Evolutionary conservation across 2,797 vertebrate genomes (phyloP).

Genomic region (Knipowitschia caucasica): DNA sequence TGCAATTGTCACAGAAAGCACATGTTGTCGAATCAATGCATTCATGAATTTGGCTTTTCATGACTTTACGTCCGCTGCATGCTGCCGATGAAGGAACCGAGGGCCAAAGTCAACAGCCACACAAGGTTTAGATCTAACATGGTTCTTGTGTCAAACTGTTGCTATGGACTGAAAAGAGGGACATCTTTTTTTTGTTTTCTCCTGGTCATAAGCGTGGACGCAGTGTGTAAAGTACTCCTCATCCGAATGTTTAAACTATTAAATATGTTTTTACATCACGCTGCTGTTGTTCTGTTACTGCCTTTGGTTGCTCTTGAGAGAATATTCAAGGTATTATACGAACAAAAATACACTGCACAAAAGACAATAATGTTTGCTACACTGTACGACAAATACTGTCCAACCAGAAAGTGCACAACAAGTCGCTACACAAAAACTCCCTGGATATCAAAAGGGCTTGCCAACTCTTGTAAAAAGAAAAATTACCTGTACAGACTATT

Average conservation of each 20-base stretch:
- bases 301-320: not conserved
- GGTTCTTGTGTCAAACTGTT: slow-evolving; percentile 50
- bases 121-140: slow-evolving; percentile 23
- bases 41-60: slow-evolving; percentile 7
- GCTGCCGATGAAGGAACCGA: slow-evolving; percentile 36
- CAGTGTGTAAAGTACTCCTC: slow-evolving; percentile 59
- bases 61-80: slow-evolving; percentile 53
- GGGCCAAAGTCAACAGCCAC: slow-evolving; percentile 57
- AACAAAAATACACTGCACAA: no score
- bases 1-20: slow-evolving; percentile 17
- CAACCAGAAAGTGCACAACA: no score
- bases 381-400: no score
- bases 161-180: slow-evolving; percentile 32
- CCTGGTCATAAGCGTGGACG: slow-evolving; percentile 42
- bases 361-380: no score
- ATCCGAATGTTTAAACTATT: slow-evolving; percentile 73
- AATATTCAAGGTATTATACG: not conserved
- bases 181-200: slow-evolving; percentile 43
- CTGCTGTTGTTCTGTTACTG: slow-evolving; percentile 27
- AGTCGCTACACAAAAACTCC: no score
- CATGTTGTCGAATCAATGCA: not conserved
- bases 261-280: slow-evolving; percentile 67
- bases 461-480: no score
- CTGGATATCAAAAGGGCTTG: no score
- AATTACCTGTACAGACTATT: no score